Base-by-base conservation (phyloP, 2,888 invertebrate genomes). In the Hedychridium roseum region DNA sequence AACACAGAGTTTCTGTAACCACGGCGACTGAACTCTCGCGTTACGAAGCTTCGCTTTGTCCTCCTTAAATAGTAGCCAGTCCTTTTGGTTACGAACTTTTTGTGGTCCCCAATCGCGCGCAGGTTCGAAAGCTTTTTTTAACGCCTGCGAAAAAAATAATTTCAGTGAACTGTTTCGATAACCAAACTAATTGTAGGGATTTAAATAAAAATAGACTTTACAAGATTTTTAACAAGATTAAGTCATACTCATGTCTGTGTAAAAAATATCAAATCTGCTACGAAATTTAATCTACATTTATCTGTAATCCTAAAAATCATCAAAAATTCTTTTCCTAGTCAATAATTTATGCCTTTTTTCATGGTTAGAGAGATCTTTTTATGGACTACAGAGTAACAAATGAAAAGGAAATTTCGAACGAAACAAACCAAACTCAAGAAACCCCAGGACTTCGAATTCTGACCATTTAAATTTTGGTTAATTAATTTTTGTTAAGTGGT, bases 101-200 rank as follows among this genome's bases (percentile, higher is more conserved):
- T 50, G 55, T 3, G 76, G 76, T 15, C 76, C 74, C 75, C 74
- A 76, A 15, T 43, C 38, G 2, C 46, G 23, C 0, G 66, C 50
- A 4, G 75, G 70, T 7, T n/a, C 18, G 20, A 75, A 75, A 3
- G 70, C 61, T 23, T 43, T 53, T 16, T 43, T 56, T 2, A 74
- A 21, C 44, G 60, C 68, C 76, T 76, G 50, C 12, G 43, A 47
- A 27, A 12, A 46, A n/a, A 0, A 3, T 15, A 39, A 32, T n/a
- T n/a, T n/a, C n/a, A n/a, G n/a, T n/a, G n/a, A n/a, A n/a, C n/a
- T n/a, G n/a, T n/a, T n/a, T n/a, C n/a, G n/a, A n/a, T n/a, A n/a
- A n/a, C n/a, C n/a, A 32, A 39, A 43, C 27, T 1, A 2, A 2
- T 27, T 27, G 12, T 16, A 17, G 12, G 14, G 3, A 5, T 37